Evolutionary conservation across 2,888 invertebrate genomes (phyloP), one percentile per base, ranked within the genome.

Genomic region (Pinctada fucata): DNA sequence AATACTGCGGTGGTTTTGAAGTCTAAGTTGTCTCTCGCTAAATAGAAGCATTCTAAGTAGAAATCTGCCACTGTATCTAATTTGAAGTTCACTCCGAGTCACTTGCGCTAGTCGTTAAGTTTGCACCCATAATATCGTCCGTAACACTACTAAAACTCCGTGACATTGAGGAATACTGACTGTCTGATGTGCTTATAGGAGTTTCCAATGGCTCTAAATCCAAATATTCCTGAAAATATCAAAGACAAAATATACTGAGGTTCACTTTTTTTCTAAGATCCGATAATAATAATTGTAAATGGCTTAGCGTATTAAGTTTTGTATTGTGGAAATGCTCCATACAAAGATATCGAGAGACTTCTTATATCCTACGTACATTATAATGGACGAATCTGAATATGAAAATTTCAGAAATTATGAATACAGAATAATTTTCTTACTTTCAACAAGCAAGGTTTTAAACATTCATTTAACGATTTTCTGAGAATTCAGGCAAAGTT

Each of bases 221-320:
- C 90, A 98, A 93, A 92, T 97, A 97, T 92, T 97, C 97, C 94
- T 95, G 89, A 3, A 88, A 82, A 48, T 86, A 80, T 75, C 73
- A 49, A 16, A 78, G 82, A 49, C 45, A 77, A 2, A 6, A 4
- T 63, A 47, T 10, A 64, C 48, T 72, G 5, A 48, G 49, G 64
- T 48, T 49, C 3, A 47, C 48, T 48, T 3, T 45, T 31, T 2
- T 68, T 48, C 8, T 50, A 31, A 69, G 2, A 45, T 16, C 16
- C 6, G 5, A 67, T 45, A 45, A 70, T 31, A 48, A 49, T 45
- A 58, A 72, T 6, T 69, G 16, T 6, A 72, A 16, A n/a, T n/a
- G n/a, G n/a, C n/a, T n/a, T n/a, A n/a, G n/a, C n/a, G n/a, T n/a
- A n/a, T n/a, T n/a, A n/a, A n/a, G n/a, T n/a, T n/a, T n/a, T n/a